These are phyloP conservation scores for Festucalex cinctus DNA, from an alignment of 2,113 vertebrate genomes.

Conservation along the genomic window DNA sequence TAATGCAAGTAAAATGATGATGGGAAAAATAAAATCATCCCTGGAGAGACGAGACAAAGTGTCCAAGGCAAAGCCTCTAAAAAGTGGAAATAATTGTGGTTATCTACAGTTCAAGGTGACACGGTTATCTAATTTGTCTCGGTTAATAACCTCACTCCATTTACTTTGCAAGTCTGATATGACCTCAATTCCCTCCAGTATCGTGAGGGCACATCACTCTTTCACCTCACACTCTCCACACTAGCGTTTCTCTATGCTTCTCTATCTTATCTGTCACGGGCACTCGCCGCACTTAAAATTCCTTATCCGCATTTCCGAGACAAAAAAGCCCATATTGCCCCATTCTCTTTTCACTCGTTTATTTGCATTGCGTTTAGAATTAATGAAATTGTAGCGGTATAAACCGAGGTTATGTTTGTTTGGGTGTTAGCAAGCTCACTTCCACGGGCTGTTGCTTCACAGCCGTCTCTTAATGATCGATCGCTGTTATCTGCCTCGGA, in stretches of 20 bases:
- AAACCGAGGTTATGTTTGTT: conserved; percentile 64
- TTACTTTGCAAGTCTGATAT: conserved; percentile 46
- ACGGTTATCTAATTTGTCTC: conserved; percentile 59
- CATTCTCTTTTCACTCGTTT: conserved; percentile 61
- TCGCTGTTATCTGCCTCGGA: conserved; percentile 25
- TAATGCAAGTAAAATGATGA: conserved; percentile 42
- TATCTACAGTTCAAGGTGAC: conserved; percentile 62
- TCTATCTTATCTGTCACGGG: conserved; percentile 59
- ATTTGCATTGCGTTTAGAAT: conserved; percentile 58
- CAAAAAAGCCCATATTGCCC: conserved; percentile 44
- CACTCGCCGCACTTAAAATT: conserved; percentile 52
- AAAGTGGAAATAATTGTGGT: conserved; percentile 40
- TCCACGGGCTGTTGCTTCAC: conserved; percentile 51
- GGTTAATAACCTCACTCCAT: conserved; percentile 63
- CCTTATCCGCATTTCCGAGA: conserved; percentile 47
- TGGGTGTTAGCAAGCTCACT: conserved; percentile 44
- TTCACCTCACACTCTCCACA: conserved; percentile 43
- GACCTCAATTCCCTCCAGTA: conserved; percentile 39
- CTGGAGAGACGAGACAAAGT: conserved; percentile 29
- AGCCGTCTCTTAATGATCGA: conserved; percentile 45
- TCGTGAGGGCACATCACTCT: conserved; percentile 52
- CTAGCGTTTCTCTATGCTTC: conserved; percentile 25
- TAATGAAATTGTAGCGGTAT: conserved; percentile 55
- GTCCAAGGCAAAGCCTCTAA: conserved; percentile 17
- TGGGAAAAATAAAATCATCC: conserved; percentile 33